Conservation (phyloP, 2,113 vertebrate species). For the Agelaius phoeniceus region DNA sequence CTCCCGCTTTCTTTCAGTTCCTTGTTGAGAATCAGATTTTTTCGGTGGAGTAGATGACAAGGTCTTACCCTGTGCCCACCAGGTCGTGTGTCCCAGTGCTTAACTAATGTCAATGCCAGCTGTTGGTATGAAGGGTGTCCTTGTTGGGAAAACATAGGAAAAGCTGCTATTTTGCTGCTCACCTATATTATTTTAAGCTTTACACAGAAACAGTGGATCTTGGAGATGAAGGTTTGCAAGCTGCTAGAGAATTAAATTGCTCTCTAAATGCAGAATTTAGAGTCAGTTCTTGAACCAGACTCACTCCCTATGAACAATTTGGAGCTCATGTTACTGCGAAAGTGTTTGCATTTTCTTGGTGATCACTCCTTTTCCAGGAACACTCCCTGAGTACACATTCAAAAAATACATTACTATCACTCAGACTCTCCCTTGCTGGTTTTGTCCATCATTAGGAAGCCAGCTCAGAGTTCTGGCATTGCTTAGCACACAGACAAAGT, state of each 20-base stretch:
- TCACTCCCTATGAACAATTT: neutral
- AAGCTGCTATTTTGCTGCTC: neutral
- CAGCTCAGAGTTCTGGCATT: neutral
- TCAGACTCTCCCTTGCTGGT: neutral
- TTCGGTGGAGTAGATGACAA: neutral
- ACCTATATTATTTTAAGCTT: neutral
- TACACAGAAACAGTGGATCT: neutral
- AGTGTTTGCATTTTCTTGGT: neutral
- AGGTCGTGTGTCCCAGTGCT: neutral
- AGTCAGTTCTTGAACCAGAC: neutral
- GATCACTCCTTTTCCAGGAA: neutral
- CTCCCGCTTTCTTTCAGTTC: neutral
- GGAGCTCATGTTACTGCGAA: neutral
- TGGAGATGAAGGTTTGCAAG: neutral
- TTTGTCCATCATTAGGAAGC: neutral
- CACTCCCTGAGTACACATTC: neutral
- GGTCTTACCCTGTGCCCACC: neutral
- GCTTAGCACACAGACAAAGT: neutral
- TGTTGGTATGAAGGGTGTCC: neutral
- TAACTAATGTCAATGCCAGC: neutral
- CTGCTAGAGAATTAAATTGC: neutral
- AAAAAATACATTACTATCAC: neutral
- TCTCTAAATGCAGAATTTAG: neutral
- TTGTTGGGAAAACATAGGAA: neutral
- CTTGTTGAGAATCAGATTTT: neutral